Evolutionary conservation across 1,140 invertebrate genomes (phyloP).

Genomic region (Brachionus koreanus): DNA sequence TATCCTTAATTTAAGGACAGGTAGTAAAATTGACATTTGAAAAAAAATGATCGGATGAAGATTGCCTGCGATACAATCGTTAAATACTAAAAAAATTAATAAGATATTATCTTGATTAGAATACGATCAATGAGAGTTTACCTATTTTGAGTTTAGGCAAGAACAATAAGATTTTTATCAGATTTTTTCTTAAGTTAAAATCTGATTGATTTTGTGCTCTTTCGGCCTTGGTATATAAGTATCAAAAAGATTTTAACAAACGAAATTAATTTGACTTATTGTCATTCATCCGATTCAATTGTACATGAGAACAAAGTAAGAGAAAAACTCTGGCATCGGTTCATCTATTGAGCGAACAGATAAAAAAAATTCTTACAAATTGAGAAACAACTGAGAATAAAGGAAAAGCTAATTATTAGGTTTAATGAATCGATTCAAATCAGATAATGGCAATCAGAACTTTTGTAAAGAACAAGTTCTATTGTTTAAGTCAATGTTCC

Average conservation of each 20-base stretch:
- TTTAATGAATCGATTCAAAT: conserved; percentile 31
- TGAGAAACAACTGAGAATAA: conserved; percentile 2
- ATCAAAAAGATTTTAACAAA: conserved; percentile 25
- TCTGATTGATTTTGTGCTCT: conserved; percentile 17
- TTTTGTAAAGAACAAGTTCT: conserved; percentile 26
- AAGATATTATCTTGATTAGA: not conserved
- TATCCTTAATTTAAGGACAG: not conserved
- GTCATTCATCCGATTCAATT: conserved; percentile 32
- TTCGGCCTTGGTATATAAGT: not conserved
- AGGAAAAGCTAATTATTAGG: conserved; percentile 23
- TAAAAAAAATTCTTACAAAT: not conserved
- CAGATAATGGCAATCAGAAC: not conserved
- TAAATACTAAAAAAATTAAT: conserved; percentile 2
- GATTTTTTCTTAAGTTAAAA: not conserved
- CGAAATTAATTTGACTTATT: not conserved
- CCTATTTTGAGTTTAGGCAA: not conserved
- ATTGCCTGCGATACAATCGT: conserved; percentile 10
- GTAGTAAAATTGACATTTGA: not conserved
- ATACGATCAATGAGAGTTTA: not conserved
- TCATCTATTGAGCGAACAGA: not conserved
- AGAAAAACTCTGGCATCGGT: not conserved
- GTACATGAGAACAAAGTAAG: not conserved
- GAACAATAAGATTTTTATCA: conserved; percentile 15
- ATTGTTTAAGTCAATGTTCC: conserved; percentile 8
- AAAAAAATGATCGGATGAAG: not conserved